Evolutionary conservation across 2,888 invertebrate species (phyloP).

Genomic region (Flexamia atlantica): DNA sequence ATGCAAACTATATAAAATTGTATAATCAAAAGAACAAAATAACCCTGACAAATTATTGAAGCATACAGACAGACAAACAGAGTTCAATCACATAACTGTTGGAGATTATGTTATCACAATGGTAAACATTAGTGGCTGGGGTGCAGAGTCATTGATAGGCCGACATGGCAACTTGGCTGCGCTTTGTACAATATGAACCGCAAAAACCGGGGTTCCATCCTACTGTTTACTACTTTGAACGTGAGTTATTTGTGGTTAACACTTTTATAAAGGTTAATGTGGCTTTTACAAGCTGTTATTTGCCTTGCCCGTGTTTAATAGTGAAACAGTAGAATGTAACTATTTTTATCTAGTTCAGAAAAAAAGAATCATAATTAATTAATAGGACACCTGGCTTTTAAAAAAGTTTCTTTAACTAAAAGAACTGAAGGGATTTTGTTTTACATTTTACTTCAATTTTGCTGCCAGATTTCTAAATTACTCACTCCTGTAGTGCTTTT

Average conservation of each 20-base stretch:
- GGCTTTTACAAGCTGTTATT: no score
- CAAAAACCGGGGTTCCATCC: slow-evolving; percentile 1
- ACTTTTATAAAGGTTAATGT: background rate
- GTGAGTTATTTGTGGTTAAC: background rate
- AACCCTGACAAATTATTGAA: background rate
- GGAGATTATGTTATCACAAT: slow-evolving; percentile 31
- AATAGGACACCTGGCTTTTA: no score
- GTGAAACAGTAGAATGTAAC: no score
- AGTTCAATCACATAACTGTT: slow-evolving; percentile 28
- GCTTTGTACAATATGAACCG: slow-evolving; percentile 2
- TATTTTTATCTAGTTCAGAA: no score
- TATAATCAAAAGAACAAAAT: background rate
- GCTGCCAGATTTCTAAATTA: no score
- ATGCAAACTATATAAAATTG: no score
- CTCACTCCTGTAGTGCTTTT: no score
- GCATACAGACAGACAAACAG: background rate
- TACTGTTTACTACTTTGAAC: slow-evolving; percentile 1
- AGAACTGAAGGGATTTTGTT: no score
- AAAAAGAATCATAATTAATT: no score
- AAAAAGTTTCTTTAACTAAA: no score
- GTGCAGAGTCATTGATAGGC: slow-evolving; percentile 5
- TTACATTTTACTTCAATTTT: no score
- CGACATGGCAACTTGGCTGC: slow-evolving; percentile 23
- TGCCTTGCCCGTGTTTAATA: no score
- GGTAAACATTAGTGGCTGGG: slow-evolving; percentile 32